A percentile compares a stretch with the other conserved stretches of the same genome.
phyloP scores from a whole-genome alignment of 2,113 vertebrate genomes.

The Danionella cerebrum region DNA sequence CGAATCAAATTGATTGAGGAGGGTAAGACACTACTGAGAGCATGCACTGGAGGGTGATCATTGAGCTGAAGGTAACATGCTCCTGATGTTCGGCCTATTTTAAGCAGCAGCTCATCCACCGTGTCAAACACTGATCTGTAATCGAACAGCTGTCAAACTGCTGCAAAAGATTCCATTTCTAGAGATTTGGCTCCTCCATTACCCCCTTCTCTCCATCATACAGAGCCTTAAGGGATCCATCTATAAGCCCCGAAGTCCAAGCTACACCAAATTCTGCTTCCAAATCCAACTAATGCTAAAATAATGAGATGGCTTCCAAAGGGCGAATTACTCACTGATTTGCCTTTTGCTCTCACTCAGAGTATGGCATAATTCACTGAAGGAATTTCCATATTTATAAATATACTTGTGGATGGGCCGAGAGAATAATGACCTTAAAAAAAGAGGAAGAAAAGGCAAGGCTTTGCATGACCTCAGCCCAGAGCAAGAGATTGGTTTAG shows the following conservation, averaged over 20 bases:
- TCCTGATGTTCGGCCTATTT: background rate
- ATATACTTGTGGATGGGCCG: too few relatives aligned
- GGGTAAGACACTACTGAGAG: background rate
- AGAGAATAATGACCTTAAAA: too few relatives aligned
- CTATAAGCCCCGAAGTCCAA: background rate
- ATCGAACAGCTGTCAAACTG: background rate
- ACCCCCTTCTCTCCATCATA: background rate
- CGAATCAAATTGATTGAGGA: background rate
- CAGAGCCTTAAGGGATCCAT: background rate
- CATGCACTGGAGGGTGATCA: background rate
- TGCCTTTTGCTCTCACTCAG: background rate
- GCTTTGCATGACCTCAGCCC: too few relatives aligned
- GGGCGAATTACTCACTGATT: background rate
- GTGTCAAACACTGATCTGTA: constrained; percentile 1
- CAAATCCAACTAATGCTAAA: background rate
- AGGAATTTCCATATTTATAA: too few relatives aligned
- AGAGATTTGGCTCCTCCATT: constrained; percentile 1
- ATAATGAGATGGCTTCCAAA: background rate
- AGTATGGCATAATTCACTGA: too few relatives aligned
- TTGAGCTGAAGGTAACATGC: background rate
- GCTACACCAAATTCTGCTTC: background rate
- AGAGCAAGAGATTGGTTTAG: too few relatives aligned
- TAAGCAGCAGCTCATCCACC: background rate
- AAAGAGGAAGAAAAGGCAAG: too few relatives aligned
- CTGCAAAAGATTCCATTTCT: background rate